A percentile compares a stretch with the other conserved stretches of the same genome.
phyloP scores from a whole-genome alignment of 2,113 vertebrate genomes.

The Meles meles region DNA sequence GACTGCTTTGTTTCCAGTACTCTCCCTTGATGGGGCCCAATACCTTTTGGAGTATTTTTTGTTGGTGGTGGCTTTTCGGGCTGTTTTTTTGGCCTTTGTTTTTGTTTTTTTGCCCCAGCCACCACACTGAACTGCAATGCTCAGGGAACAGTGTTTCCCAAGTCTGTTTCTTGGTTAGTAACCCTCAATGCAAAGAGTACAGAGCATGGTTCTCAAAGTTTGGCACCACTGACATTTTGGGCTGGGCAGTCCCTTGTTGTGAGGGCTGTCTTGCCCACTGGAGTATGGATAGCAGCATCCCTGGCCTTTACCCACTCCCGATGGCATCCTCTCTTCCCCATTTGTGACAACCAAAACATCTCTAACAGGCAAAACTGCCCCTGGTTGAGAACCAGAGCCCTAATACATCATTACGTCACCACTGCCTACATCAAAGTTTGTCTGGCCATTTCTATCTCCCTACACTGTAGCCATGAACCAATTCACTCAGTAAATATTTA shows the following conservation, averaged over 20 bases:
- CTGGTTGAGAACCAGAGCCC: neutral
- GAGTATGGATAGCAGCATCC: neutral
- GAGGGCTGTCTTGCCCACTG: neutral
- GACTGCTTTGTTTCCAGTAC: neutral
- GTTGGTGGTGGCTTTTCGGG: neutral
- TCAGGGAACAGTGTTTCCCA: neutral
- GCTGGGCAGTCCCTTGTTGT: neutral
- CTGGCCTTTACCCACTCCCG: neutral
- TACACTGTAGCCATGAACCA: constrained; percentile 36
- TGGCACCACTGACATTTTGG: neutral
- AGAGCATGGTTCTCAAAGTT: neutral
- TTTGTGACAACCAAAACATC: neutral
- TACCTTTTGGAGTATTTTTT: neutral
- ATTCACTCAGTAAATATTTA: constrained; percentile 27
- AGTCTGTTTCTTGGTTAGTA: neutral
- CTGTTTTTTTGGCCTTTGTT: neutral
- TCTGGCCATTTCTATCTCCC: neutral
- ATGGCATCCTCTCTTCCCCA: neutral
- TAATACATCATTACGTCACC: neutral
- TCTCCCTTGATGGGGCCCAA: neutral
- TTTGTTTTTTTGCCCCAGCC: neutral
- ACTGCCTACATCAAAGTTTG: neutral
- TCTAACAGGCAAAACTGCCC: neutral
- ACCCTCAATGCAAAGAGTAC: neutral
- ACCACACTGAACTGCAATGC: neutral